Conservation (phyloP, 35 echinoderm and acorn worm genomes). For the Diadema setosum region DNA sequence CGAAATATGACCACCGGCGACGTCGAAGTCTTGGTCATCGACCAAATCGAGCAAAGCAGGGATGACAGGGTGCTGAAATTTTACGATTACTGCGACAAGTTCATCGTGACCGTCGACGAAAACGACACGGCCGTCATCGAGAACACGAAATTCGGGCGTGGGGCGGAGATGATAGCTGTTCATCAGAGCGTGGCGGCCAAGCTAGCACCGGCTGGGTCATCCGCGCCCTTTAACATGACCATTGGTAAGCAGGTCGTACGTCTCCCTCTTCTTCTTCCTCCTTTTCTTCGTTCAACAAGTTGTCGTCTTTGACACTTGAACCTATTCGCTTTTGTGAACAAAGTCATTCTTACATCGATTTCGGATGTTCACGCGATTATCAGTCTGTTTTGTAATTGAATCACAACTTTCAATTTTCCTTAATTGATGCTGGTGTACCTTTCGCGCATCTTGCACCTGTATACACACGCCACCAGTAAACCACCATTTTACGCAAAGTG, state of each 20-base stretch:
- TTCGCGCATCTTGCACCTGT: too few relatives aligned
- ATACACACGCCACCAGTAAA: too few relatives aligned
- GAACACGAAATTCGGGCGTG: background rate
- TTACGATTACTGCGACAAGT: background rate
- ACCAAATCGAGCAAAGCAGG: background rate
- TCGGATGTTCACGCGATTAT: too few relatives aligned
- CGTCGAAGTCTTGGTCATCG: background rate
- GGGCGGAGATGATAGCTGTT: background rate
- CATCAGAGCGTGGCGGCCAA: background rate
- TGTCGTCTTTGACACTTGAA: too few relatives aligned
- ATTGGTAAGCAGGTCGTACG: background rate
- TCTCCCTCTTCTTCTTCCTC: too few relatives aligned
- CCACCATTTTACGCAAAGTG: too few relatives aligned
- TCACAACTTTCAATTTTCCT: too few relatives aligned
- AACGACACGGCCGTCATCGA: background rate
- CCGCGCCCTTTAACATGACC: background rate
- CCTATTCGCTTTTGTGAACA: too few relatives aligned
- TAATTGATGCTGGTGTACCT: too few relatives aligned
- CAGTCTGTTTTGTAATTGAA: too few relatives aligned
- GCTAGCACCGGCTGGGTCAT: background rate
- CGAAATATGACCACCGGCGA: background rate
- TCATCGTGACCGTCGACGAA: background rate
- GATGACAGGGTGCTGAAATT: background rate
- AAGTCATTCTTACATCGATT: too few relatives aligned
- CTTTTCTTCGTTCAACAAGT: too few relatives aligned